A percentile compares a stretch with the other conserved stretches of the same genome.
These are phyloP conservation scores for Hydraecia micacea DNA, from an alignment of 2,888 invertebrate species.

Conservation along the genomic window DNA sequence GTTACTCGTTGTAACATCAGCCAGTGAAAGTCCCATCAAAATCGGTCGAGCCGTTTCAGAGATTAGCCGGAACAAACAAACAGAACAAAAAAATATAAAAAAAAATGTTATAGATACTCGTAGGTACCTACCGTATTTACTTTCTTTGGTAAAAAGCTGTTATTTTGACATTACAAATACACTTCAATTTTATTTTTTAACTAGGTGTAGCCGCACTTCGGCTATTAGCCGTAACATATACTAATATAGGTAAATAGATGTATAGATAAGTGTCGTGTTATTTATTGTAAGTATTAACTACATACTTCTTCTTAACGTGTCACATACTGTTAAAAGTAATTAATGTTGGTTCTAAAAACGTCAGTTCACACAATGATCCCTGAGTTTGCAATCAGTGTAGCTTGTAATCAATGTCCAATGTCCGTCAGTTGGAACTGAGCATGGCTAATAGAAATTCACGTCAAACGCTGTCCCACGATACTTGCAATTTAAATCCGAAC, in stretches of 20 bases:
- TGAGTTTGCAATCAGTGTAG: constrained; percentile 2
- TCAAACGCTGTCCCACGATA: constrained; percentile 56
- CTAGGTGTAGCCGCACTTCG: no score
- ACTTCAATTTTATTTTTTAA: no score
- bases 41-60: background rate
- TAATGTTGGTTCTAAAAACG: background rate
- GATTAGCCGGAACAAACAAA: background rate
- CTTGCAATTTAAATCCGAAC: constrained; percentile 59
- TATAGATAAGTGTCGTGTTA: background rate
- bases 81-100: background rate
- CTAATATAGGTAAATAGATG: no score
- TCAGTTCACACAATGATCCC: constrained; percentile 1
- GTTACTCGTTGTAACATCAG: background rate
- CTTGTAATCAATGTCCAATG: constrained; percentile 31
- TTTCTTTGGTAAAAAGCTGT: background rate
- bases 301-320: no score
- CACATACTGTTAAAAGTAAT: background rate
- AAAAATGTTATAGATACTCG: no score
- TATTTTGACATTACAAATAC: background rate
- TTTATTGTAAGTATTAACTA: background rate
- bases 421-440: constrained; percentile 26
- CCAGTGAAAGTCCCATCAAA: background rate
- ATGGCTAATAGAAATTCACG: constrained; percentile 52
- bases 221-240: no score
- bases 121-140: background rate